Conservation (phyloP, 2,888 invertebrate genomes). For the Melanophora roralis region DNA sequence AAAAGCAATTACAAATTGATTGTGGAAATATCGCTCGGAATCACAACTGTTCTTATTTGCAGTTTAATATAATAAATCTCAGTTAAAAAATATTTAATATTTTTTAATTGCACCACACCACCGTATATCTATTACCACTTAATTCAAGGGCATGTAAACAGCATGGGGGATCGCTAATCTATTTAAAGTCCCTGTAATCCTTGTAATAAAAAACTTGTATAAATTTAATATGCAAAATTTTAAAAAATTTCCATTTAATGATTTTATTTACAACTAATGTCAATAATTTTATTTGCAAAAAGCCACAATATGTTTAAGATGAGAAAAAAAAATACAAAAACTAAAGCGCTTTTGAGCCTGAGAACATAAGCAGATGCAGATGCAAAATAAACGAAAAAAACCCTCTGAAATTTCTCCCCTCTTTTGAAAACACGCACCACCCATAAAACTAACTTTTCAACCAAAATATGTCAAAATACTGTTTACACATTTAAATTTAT, state of each 20-base stretch:
- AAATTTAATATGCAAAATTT: not conserved
- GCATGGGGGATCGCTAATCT: constrained; percentile 3
- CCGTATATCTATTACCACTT: not conserved
- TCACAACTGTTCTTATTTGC: too few relatives aligned
- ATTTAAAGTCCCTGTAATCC: constrained; percentile 49
- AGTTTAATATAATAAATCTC: too few relatives aligned
- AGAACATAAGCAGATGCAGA: constrained; percentile 47
- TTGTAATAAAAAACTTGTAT: constrained; percentile 18
- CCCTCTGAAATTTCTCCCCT: constrained; percentile 3
- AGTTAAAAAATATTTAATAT: too few relatives aligned
- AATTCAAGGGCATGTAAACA: not conserved
- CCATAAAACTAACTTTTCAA: constrained; percentile 55
- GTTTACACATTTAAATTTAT: constrained; percentile 69
- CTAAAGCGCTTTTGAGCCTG: constrained; percentile 41
- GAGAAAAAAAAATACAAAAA: not conserved
- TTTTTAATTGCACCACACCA: too few relatives aligned
- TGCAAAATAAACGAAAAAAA: not conserved
- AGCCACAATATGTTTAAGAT: constrained; percentile 23
- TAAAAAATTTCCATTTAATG: not conserved
- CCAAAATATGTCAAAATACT: constrained; percentile 72
- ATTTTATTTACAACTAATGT: not conserved
- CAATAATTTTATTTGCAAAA: constrained; percentile 19
- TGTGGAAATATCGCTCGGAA: too few relatives aligned
- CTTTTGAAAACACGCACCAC: constrained; percentile 30
- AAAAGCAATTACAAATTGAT: too few relatives aligned